Evolutionary conservation across 2,888 invertebrate genomes (phyloP), one percentile per base, ranked within the genome.

Genomic region (Eristalinus sepulchralis): DNA sequence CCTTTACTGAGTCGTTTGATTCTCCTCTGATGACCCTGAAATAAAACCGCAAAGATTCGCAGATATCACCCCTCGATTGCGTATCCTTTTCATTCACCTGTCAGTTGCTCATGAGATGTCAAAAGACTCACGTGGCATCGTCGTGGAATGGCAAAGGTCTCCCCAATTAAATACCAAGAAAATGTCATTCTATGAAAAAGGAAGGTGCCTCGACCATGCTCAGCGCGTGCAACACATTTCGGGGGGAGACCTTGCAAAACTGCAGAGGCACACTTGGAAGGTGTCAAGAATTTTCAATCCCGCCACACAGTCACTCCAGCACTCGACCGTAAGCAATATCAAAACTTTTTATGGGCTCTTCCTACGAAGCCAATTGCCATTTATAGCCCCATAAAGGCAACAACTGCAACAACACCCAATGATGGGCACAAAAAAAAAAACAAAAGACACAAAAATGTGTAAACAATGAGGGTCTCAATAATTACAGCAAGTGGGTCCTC

Each of bases 401-500:
- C 47, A 47, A 47, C 47, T 47, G 47, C 47, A 47, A 17, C 47
- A 47, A 47, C 47, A 47, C 47, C 47, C 6, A 47, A 47, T 17
- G 13, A 39, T 39, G 34, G 34, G 34, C 34, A 34, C 34, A n/a
- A 39, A 39, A 39, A 47, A 47, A n/a, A 64, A 66, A 47, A 66
- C 17, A 63, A 53, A 27, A 34, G 36, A 66, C 24, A 10, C 39
- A 39, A 39, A 10, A 39, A 31, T 47, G 27, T 36, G 70, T 77
- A 77, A 77, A 77, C 77, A 68, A 24, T 53, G 24, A 62, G 33
- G 53, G 34, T 62, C 34, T 11, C 36, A 70, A 55, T 63, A 70
- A 70, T 77, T 77, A 63, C 68, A 71, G 39, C 36, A 55, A 22
- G 75, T 47, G 55, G 67, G 11, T 34, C 31, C 71, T 60, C 66